Base-by-base conservation (phyloP, 2,888 invertebrate genomes). In the Morpho achilles region DNA sequence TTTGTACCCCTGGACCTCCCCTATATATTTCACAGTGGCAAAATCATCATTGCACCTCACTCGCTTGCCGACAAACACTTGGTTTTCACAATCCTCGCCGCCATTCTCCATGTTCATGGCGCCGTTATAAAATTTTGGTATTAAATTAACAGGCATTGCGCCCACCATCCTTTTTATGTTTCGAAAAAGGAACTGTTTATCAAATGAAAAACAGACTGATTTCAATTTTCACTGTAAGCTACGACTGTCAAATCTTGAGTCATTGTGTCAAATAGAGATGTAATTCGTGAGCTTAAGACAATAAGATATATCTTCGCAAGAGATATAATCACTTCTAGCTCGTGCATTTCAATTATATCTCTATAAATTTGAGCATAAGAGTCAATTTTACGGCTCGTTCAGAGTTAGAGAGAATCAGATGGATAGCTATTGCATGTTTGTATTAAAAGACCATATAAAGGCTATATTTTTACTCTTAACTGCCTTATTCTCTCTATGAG, bases 21-120 rank as follows among this genome's bases (percentile, higher is more conserved):
- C 97, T 63, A 96, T 92, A 83, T 94, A 97, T 76, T 93, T 93
- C 39, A 97, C 93, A 7, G 88, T 89, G 64, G 81, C 91, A 69
- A 87, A 86, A 74, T 89, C 84, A 59, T 87, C 82, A 63, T 76
- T 80, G 67, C 82, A 80, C 73, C 84, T 87, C 51, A 90, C 71
- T 40, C 90, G 80, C 77, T 87, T 84, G 51, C 90, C 90, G 63
- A 88, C 73, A 84, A 89, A 72, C 74, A 92, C 80, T 77, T 91
- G 77, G 75, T 87, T 74, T 71, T 89, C 84, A 75, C 82, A 64
- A 52, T 83, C 79, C 45, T 91, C 78, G 74, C 82, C 80, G 81
- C 92, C 75, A 85, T 92, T 84, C 63, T 87, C 82, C 80, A 82
- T 84, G 69, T 83, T 86, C 88, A 89, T 89, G 72, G 83, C 76